Percentiles rank a stretch among this genome's conserved stretches.
These are phyloP conservation scores for Glaucomys volans DNA, from an alignment of 2,113 vertebrate species.

Conservation along the genomic window DNA sequence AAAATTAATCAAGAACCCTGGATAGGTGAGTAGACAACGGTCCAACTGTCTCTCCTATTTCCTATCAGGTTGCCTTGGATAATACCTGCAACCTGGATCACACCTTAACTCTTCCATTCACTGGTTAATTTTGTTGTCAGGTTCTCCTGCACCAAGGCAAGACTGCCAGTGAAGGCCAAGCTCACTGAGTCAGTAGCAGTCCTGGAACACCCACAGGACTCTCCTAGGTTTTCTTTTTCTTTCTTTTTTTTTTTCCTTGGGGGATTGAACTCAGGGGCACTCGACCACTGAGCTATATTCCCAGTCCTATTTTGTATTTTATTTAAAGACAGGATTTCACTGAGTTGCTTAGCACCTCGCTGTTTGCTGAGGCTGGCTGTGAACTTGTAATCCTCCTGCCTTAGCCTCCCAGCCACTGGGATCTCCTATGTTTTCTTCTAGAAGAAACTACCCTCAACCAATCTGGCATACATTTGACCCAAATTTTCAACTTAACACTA, in stretches of 20 bases:
- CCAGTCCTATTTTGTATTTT: too few relatives aligned
- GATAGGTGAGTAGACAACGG: neutral
- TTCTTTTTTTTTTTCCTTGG: too few relatives aligned
- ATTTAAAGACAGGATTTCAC: too few relatives aligned
- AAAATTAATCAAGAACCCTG: conserved; percentile 38
- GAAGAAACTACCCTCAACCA: neutral
- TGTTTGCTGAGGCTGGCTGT: too few relatives aligned
- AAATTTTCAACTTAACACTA: conserved; percentile 23
- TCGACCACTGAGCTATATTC: too few relatives aligned
- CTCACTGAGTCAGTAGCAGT: neutral
- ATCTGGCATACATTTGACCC: neutral
- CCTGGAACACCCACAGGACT: neutral
- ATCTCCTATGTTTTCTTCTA: neutral
- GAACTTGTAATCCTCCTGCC: too few relatives aligned
- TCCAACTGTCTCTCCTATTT: neutral
- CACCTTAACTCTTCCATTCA: neutral
- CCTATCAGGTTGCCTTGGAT: neutral
- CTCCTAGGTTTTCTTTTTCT: neutral
- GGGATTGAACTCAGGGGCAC: too few relatives aligned
- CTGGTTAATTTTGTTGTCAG: neutral
- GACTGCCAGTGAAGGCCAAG: neutral
- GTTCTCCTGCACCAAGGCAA: neutral
- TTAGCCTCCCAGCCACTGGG: too few relatives aligned
- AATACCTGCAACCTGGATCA: neutral
- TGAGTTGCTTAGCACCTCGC: too few relatives aligned